A percentile compares a stretch with the other conserved stretches of the same genome.
These are phyloP conservation scores for Gallinago paraguaiae DNA, from an alignment of 2,113 vertebrate genomes.

Conservation along the genomic window DNA sequence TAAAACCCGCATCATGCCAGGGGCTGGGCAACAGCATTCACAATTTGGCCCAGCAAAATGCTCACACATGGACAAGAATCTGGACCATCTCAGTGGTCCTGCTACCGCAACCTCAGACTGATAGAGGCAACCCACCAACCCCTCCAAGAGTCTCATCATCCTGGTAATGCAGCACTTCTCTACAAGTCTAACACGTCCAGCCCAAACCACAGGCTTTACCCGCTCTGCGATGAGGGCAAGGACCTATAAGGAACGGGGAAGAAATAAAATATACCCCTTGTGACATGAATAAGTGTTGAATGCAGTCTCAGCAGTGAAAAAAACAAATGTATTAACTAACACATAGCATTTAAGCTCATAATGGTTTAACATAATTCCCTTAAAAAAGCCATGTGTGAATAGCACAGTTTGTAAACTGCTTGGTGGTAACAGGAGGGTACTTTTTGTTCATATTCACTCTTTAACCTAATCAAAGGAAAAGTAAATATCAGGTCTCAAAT, in stretches of 20 bases:
- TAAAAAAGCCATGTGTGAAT: neutral
- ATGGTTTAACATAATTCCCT: conserved; percentile 17
- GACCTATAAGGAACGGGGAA: neutral
- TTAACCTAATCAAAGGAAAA: conserved; percentile 61
- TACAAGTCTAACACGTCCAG: neutral
- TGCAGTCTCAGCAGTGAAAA: neutral
- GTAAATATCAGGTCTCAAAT: conserved; percentile 62
- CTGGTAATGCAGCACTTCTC: neutral
- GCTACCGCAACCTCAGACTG: neutral
- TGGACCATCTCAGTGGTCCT: fast-evolving
- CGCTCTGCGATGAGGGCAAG: neutral
- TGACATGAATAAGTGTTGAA: neutral
- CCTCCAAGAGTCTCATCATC: neutral
- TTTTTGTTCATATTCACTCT: conserved; percentile 48
- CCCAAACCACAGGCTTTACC: neutral
- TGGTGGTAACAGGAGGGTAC: neutral
- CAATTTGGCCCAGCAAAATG: neutral
- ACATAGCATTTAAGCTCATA: neutral
- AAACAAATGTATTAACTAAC: neutral
- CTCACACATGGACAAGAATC: neutral
- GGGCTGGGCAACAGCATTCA: neutral
- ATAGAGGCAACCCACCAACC: neutral
- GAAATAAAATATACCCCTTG: neutral
- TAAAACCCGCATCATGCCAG: fast-evolving
- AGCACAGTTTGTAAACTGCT: conserved; percentile 9